Evolutionary conservation across 2,888 invertebrate genomes (phyloP).

Genomic region (Microplitis manilae): DNA sequence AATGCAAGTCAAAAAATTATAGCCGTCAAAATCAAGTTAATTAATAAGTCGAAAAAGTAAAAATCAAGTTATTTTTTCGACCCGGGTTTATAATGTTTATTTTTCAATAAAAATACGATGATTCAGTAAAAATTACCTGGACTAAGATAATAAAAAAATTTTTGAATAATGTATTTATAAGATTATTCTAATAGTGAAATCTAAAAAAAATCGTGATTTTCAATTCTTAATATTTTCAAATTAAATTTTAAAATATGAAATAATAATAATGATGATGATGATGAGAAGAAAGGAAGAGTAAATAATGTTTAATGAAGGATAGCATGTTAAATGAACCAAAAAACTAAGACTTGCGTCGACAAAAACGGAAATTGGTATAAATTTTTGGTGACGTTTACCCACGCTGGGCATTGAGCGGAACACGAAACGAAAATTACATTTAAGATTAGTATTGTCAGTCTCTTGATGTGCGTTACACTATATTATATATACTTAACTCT

Average conservation of each 20-base stretch:
- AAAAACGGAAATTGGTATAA: constrained; percentile 49
- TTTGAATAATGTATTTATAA: too few relatives aligned
- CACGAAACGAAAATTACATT: constrained; percentile 47
- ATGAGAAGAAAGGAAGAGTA: constrained; percentile 18
- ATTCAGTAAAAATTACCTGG: too few relatives aligned
- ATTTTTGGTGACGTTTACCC: constrained; percentile 29
- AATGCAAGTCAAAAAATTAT: too few relatives aligned
- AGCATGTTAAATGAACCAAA: constrained; percentile 48
- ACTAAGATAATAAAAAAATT: too few relatives aligned
- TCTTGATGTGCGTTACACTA: constrained; percentile 23
- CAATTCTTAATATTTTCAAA: not conserved
- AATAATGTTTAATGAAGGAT: constrained; percentile 41
- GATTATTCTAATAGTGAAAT: not conserved
- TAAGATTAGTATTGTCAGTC: constrained; percentile 42
- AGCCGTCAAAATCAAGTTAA: too few relatives aligned
- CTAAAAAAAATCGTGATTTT: not conserved
- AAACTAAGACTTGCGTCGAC: constrained; percentile 28
- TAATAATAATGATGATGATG: not conserved
- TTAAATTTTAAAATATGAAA: constrained; percentile 5
- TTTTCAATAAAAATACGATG: too few relatives aligned
- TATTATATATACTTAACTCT: not conserved
- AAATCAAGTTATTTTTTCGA: too few relatives aligned
- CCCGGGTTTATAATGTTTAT: too few relatives aligned
- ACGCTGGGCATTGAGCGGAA: constrained; percentile 46
- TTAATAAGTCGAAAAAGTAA: too few relatives aligned